Evolutionary conservation across 2,888 invertebrate species (phyloP).

Genomic region (Catotricha subobsoleta): DNA sequence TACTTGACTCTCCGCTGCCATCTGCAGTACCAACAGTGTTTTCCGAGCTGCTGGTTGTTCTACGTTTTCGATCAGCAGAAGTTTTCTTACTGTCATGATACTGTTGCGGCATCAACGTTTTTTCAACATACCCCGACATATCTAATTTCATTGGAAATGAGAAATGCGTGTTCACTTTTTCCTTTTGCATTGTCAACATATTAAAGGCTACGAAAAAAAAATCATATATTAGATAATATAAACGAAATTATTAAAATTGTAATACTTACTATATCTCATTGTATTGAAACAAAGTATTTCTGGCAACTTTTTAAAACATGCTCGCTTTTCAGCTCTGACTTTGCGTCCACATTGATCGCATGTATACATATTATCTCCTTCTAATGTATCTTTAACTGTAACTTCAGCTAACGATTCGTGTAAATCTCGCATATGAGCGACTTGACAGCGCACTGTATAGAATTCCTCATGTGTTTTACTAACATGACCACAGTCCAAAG

Average conservation of each 20-base stretch:
- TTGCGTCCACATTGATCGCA: slow-evolving; percentile 90
- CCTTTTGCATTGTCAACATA: slow-evolving; percentile 93
- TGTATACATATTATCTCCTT: slow-evolving; percentile 96
- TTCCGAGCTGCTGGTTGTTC: background rate
- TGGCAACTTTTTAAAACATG: slow-evolving; percentile 86
- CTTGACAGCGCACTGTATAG: slow-evolving; percentile 90
- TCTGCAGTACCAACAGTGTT: too few species aligned
- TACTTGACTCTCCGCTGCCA: too few species aligned
- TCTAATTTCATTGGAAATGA: slow-evolving; percentile 84
- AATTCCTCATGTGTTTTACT: slow-evolving; percentile 89
- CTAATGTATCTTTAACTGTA: slow-evolving; percentile 90
- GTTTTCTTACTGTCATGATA: slow-evolving; percentile 39
- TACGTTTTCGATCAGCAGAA: slow-evolving; percentile 9
- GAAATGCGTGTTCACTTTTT: slow-evolving; percentile 93
- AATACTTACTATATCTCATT: slow-evolving; percentile 57
- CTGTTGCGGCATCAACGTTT: slow-evolving; percentile 78
- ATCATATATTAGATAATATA: background rate
- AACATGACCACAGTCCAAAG: slow-evolving; percentile 87
- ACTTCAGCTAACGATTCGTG: slow-evolving; percentile 91
- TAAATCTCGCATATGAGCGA: slow-evolving; percentile 88
- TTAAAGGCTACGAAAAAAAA: slow-evolving; percentile 45
- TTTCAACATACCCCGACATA: slow-evolving; percentile 90
- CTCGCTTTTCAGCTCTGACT: slow-evolving; percentile 86
- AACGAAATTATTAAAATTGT: background rate
- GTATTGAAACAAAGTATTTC: slow-evolving; percentile 90